Base-by-base conservation (phyloP, 2,888 invertebrate species). In the Eilema caniola region DNA sequence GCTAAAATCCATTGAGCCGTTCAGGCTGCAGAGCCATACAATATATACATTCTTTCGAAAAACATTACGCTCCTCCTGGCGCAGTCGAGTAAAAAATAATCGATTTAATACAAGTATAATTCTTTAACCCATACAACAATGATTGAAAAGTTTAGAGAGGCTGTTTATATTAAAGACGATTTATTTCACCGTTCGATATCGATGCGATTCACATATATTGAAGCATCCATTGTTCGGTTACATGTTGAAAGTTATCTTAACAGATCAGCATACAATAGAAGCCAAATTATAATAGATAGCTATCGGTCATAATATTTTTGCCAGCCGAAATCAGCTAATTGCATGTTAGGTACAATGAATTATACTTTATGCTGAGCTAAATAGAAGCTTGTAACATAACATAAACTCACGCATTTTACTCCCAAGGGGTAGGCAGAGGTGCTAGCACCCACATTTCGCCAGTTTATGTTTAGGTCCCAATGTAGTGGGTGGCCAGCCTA, bases 221-320 rank as follows among this genome's bases (percentile, higher is more conserved):
- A 68, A 62, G 23, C 37, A 41, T 23, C 65, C 60, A 70, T 66
- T 66, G 65, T 66, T 59, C 28, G 56, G 63, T 11, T 62, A 63
- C 14, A 41, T 56, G 69, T 67, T 47, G 67, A 71, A 72, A 70
- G 69, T 66, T 62, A 66, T 70, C 37, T 59, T 56, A 41, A 60
- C 24, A 62, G 31, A 68, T 31, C 53, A 24, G 31, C 24, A 68
- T 62, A 68, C 62, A 68, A 62, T 68, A 33, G 67, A 62, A 56
- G 20, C 31, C 3, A 71, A 71, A 66, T 67, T 53, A 62, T 59
- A 33, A 57, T 65, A 64, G 31, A 67, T 70, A 23, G 16, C 23
- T 33, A n/a, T 23, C 5, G 16, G 23, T 65, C 56, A 65, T 65
- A 65, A 65, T 56, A 65, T 65, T 65, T 65, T 65, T 56, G 53